phyloP scores from a whole-genome alignment of 1,140 invertebrate genomes.

The Pseudomyrmex dendroicus region DNA sequence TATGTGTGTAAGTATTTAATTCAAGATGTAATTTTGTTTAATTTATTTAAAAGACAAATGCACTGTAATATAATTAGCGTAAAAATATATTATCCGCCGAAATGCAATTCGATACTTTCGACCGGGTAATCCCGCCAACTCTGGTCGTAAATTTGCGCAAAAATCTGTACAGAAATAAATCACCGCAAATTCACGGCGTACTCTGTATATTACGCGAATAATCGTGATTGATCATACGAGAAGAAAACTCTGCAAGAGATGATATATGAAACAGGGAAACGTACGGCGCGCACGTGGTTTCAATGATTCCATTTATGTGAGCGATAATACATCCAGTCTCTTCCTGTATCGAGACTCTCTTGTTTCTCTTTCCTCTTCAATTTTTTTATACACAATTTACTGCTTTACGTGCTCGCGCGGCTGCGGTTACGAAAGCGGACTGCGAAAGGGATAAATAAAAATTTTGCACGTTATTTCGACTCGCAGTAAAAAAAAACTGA shows the following conservation, averaged over 20 bases:
- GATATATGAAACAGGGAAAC: slow-evolving; percentile 49
- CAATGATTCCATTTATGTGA: slow-evolving; percentile 56
- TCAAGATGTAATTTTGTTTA: neutral
- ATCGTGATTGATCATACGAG: slow-evolving; percentile 46
- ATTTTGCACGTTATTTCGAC: slow-evolving; percentile 6
- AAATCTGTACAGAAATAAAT: slow-evolving; percentile 31
- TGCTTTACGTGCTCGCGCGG: neutral
- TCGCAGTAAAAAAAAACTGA: slow-evolving; percentile 43
- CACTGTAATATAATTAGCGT: neutral
- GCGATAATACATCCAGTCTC: slow-evolving; percentile 44
- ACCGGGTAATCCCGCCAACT: neutral
- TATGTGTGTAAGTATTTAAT: too few species aligned
- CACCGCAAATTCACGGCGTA: slow-evolving; percentile 30
- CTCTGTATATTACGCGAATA: slow-evolving; percentile 49
- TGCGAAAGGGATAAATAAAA: slow-evolving; percentile 64
- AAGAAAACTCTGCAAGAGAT: slow-evolving; percentile 41
- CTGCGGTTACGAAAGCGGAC: neutral
- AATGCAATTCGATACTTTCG: slow-evolving; percentile 18
- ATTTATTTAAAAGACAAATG: neutral
- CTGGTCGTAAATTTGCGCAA: slow-evolving; percentile 2
- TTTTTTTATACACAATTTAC: neutral
- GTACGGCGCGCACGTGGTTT: slow-evolving; percentile 36
- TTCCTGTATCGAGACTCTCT: slow-evolving; percentile 9
- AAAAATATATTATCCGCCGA: neutral
- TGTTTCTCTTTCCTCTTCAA: neutral